A percentile compares a stretch with the other conserved stretches of the same genome.
phyloP scores from a whole-genome alignment of 2,888 invertebrate genomes.

The Hydroisotoma schaefferi region DNA sequence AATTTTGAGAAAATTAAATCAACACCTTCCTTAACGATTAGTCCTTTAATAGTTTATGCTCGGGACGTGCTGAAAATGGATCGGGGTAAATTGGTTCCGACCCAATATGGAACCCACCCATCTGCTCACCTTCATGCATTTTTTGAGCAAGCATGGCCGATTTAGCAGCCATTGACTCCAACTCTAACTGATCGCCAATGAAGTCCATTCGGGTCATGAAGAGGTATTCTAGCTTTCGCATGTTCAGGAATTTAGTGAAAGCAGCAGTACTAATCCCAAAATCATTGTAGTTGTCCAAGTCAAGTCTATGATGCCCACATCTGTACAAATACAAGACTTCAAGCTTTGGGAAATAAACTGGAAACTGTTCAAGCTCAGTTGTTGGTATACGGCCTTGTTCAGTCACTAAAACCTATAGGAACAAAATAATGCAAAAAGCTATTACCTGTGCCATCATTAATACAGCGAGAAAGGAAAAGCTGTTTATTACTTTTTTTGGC shows the following conservation, averaged over 20 bases:
- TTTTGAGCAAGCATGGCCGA: not conserved
- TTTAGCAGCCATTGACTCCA: not conserved
- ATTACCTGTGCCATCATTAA: too few species aligned
- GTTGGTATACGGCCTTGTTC: not conserved
- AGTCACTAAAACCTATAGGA: not conserved
- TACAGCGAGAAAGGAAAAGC: too few species aligned
- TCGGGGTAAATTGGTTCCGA: not conserved
- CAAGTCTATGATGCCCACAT: not conserved
- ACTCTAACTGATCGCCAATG: not conserved
- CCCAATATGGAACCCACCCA: not conserved
- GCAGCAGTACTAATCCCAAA: not conserved
- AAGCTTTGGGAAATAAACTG: not conserved
- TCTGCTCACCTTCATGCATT: not conserved
- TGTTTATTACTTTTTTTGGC: too few species aligned
- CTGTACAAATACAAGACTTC: conserved; percentile 3
- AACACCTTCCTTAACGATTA: too few species aligned
- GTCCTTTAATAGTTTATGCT: too few species aligned
- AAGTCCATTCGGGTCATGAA: not conserved
- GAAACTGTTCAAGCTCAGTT: not conserved
- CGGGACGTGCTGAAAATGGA: not conserved
- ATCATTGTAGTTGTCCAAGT: too few species aligned
- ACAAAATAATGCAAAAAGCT: too few species aligned
- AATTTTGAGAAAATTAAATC: not conserved
- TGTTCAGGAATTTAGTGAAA: not conserved
- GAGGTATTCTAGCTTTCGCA: conserved; percentile 3